A percentile compares a stretch with the other conserved stretches of the same genome.
phyloP scores from a whole-genome alignment of 2,797 vertebrate species.

The Cirrhinus molitorella region DNA sequence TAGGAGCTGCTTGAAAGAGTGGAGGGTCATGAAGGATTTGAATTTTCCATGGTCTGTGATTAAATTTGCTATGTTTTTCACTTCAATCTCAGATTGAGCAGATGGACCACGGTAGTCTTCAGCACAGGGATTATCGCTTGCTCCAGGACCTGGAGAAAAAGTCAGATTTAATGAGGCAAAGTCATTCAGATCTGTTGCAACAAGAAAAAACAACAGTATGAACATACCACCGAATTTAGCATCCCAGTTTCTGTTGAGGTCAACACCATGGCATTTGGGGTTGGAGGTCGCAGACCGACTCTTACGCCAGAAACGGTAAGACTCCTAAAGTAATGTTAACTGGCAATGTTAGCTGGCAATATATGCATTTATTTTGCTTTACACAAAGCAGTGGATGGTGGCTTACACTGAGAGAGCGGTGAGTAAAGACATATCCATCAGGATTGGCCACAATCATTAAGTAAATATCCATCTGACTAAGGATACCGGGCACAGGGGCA shows the following conservation, averaged over 20 bases:
- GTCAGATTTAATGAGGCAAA: background rate
- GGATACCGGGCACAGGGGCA: slow-evolving; percentile 81
- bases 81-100: slow-evolving; percentile 88
- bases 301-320: slow-evolving; percentile 89
- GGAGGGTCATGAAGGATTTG: slow-evolving; percentile 92
- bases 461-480: slow-evolving; percentile 87
- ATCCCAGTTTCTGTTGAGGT: slow-evolving; percentile 95
- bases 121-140: slow-evolving; percentile 83
- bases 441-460: slow-evolving; percentile 88
- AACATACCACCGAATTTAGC: slow-evolving; percentile 83
- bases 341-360: no score
- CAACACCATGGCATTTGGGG: slow-evolving; percentile 82
- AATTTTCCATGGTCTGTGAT: slow-evolving; percentile 86
- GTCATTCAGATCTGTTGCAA: background rate
- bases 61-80: slow-evolving; percentile 91
- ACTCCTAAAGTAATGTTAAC: slow-evolving; percentile 65
- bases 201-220: background rate
- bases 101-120: slow-evolving; percentile 84
- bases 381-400: background rate
- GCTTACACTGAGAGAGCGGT: slow-evolving; percentile 77
- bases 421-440: slow-evolving; percentile 86
- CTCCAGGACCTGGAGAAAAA: slow-evolving; percentile 76
- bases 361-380: background rate
- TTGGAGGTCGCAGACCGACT: slow-evolving; percentile 79
- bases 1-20: slow-evolving; percentile 93